phyloP scores from a whole-genome alignment of 2,888 invertebrate species.

The Mesoligia furuncula region DNA sequence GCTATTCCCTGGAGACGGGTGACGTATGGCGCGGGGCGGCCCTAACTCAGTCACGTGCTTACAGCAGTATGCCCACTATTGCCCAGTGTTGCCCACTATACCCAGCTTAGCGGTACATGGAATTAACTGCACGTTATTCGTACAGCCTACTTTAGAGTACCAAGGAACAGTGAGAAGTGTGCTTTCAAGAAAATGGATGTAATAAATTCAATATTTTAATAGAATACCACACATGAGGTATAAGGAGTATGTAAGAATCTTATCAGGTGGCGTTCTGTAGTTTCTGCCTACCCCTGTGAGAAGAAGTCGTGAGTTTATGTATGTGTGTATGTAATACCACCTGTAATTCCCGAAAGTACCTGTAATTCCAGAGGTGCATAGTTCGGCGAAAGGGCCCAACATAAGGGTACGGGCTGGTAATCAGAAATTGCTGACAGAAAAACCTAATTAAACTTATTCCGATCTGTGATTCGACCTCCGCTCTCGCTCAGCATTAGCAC shows the following conservation, averaged over 20 bases:
- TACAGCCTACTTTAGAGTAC: constrained; percentile 12
- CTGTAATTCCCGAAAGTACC: not conserved
- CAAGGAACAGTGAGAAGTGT: not conserved
- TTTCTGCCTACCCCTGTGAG: not conserved
- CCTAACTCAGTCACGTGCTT: constrained; percentile 66
- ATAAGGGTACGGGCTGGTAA: not conserved
- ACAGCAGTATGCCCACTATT: constrained; percentile 39
- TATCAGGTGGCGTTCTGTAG: not conserved
- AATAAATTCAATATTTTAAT: constrained; percentile 3
- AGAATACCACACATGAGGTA: not conserved
- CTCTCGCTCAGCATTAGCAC: no score
- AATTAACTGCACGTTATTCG: constrained; percentile 40
- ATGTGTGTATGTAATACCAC: not conserved
- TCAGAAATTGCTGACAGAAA: no score
- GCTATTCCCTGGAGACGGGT: constrained; percentile 54
- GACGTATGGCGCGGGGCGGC: constrained; percentile 74
- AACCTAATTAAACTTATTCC: not conserved
- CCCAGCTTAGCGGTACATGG: constrained; percentile 31
- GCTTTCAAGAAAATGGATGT: not conserved
- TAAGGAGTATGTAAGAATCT: not conserved
- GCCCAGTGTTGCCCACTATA: constrained; percentile 37
- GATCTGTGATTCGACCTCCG: not conserved
- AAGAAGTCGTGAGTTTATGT: not conserved
- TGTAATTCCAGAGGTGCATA: not conserved
- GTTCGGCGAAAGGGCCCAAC: not conserved